Base-by-base conservation (phyloP, 2,888 invertebrate genomes). In the Proisotoma minuta region DNA sequence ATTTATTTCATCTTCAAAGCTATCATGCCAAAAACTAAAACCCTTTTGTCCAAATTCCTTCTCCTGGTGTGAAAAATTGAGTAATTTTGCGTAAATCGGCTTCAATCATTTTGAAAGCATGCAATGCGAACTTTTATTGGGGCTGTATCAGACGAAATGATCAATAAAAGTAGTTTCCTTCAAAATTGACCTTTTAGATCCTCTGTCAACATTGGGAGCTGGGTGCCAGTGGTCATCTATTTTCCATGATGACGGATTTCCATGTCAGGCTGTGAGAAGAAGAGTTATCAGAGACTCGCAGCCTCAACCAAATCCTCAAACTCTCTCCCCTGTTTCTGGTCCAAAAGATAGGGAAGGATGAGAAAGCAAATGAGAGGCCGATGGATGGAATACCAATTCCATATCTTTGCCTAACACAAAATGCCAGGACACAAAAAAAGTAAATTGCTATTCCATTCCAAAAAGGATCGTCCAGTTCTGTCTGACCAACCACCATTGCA, bases 241-340 rank as follows among this genome's bases (percentile, higher is more conserved):
- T 12, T 34, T 43, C 43, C 18, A 18, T 66, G 59, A 66, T 66
- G 66, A 66, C 66, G 62, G 62, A 66, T 60, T 66, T 63, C 57
- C 62, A 60, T 60, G 57, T 52, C 23, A 20, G 4, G n/a, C n/a
- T n/a, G n/a, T n/a, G 57, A 61, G 54, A 27, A 15, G 51, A 49
- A 15, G 51, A 51, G 27, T 51, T 51, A 51, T 51, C 51, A 51
- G 26, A 15, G 15, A n/a, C 18, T 43, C 18, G 43, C 18, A 43
- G 5, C 43, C 5, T n/a, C 43, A 4, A 12, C 43, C 43, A 43
- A 43, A 18, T 43, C 43, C 15, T 43, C 10, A 43, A 20, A 43
- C 43, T 12, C 50, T 50, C 15, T 50, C 50, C 47, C 5, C 12
- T 15, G 23, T 24, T 12, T 12, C 4, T 22, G 26, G 50, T 22